These are phyloP conservation scores for Mastacembelus armatus DNA, from an alignment of 2,797 vertebrate genomes.

Conservation along the genomic window DNA sequence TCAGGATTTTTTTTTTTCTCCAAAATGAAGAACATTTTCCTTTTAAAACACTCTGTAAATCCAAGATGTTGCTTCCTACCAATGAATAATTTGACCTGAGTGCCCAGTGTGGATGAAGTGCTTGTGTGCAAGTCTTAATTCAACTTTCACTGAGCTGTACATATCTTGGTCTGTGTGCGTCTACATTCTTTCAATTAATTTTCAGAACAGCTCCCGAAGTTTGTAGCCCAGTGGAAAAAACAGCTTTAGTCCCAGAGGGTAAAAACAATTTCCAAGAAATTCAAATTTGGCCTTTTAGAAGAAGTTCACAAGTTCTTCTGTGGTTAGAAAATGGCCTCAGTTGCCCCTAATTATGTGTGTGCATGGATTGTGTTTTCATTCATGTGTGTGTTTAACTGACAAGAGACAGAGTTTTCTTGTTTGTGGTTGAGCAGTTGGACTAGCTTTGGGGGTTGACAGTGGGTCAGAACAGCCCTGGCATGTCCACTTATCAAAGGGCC, in stretches of 20 bases:
- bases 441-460: constrained; percentile 3
- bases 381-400: background rate
- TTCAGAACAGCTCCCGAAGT: too few species aligned
- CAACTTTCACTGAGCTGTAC: too few species aligned
- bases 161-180: background rate
- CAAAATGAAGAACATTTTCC: too few species aligned
- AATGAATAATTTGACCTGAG: too few species aligned
- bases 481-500: constrained; percentile 38
- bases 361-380: background rate
- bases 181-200: background rate
- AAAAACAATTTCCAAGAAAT: background rate
- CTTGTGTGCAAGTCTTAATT: too few species aligned
- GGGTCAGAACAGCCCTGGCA: constrained; percentile 48
- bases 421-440: background rate
- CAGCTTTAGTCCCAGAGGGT: background rate
- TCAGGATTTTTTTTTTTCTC: too few species aligned
- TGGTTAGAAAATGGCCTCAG: background rate
- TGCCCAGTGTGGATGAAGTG: too few species aligned
- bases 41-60: too few species aligned
- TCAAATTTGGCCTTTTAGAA: background rate
- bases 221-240: background rate
- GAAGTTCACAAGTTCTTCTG: background rate
- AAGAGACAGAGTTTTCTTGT: background rate
- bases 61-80: too few species aligned
- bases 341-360: background rate